Percentiles rank a stretch among this genome's conserved stretches.
Evolutionary conservation across 2,888 invertebrate genomes (phyloP).

Genomic region (Thysanoteuthis rhombus): DNA sequence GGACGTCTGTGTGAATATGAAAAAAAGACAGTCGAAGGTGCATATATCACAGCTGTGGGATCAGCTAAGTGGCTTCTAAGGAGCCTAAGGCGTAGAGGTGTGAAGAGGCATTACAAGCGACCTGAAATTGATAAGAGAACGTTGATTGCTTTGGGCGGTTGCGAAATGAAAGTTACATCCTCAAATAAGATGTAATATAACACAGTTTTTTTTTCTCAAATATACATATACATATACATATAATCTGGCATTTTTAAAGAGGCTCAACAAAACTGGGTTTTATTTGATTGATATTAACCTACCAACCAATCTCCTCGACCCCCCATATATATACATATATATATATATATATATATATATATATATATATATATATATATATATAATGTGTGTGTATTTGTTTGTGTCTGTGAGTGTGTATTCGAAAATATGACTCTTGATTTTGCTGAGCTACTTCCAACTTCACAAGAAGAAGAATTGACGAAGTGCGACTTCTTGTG

Average conservation of each 20-base stretch:
- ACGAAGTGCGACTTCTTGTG: too few relatives aligned
- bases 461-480: too few relatives aligned
- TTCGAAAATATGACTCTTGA: too few relatives aligned
- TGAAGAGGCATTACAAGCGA: not conserved
- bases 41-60: not conserved
- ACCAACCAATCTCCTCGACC: not conserved
- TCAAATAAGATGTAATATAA: not conserved
- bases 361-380: not conserved
- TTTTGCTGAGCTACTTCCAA: too few relatives aligned
- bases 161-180: not conserved
- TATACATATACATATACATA: not conserved
- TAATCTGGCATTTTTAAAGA: not conserved
- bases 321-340: not conserved
- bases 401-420: too few relatives aligned
- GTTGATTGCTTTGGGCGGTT: not conserved
- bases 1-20: not conserved
- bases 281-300: not conserved
- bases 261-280: not conserved
- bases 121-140: not conserved
- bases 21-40: not conserved
- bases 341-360: not conserved
- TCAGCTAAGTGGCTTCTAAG: not conserved
- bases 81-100: not conserved
- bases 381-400: too few relatives aligned
- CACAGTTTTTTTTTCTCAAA: not conserved